Evolutionary conservation across 2,888 invertebrate species (phyloP), one percentile per base, ranked within the genome.

Genomic region (Yponomeuta evonymella): DNA sequence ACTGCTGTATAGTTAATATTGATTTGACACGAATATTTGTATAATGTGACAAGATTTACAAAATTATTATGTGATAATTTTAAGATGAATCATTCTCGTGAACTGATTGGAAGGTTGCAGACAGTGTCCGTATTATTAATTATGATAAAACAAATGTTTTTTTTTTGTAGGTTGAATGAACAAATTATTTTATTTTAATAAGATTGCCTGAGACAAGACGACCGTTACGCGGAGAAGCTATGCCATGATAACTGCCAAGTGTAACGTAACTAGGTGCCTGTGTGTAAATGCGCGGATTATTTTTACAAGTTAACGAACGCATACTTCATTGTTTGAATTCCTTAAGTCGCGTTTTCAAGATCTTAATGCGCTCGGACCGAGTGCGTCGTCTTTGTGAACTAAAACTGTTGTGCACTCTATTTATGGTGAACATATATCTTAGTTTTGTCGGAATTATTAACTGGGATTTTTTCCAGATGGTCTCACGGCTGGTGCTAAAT

Each of bases 201-300:
- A 58, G 51, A 58, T 58, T 58, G 51, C 51, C 12, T 58, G 51
- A 58, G 48, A 48, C 29, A 67, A 66, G 63, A 48, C 51, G 75
- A 77, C 78, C 78, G 77, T 73, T 76, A 76, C 76, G 78, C 76
- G 77, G 75, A 76, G 75, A 75, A 76, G 74, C 78, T 76, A 73
- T 90, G 90, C 90, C 90, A 90, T 90, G 81, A 79, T 80, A 77
- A 85, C 85, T 87, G 89, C 87, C 90, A 88, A 88, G 82, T 83
- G 78, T 83, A 81, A 77, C n/a, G 8, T 51, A 81, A 79, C 87
- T 86, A 89, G 87, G 87, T 87, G 90, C 90, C 90, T 89, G 87
- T 85, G 91, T 33, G 33, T 33, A 33, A 33, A 33, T 33, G 33
- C 33, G 33, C 2, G 33, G 33, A 58, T 58, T 3, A 58, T 15